Evolutionary conservation across 2,113 vertebrate genomes (phyloP).

Genomic region (Euleptes europaea): DNA sequence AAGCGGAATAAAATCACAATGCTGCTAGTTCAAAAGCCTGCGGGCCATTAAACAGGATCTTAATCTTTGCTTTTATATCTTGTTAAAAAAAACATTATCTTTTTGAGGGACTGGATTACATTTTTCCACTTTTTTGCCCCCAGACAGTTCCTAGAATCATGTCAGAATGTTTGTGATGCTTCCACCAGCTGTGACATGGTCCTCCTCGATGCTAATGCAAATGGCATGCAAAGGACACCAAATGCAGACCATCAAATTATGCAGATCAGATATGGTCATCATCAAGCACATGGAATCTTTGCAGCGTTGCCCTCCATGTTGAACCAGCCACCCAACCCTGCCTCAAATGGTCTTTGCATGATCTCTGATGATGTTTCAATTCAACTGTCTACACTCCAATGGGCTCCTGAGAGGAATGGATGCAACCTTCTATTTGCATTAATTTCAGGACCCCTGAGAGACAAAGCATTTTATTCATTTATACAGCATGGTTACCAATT

Average conservation of each 20-base stretch:
- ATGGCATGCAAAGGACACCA: background rate
- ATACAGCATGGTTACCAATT: background rate
- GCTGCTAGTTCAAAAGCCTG: background rate
- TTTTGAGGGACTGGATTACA: background rate
- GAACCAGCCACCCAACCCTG: background rate
- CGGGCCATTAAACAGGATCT: background rate
- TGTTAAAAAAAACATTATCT: background rate
- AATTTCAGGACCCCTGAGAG: background rate
- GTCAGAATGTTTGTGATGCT: background rate
- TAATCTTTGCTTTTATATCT: background rate
- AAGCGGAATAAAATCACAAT: background rate
- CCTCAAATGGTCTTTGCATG: background rate
- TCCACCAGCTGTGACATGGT: background rate
- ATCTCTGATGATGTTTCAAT: background rate
- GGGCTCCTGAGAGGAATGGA: background rate
- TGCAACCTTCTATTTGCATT: background rate
- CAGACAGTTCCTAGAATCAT: background rate
- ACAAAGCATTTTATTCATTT: background rate
- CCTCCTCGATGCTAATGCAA: background rate
- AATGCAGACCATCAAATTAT: background rate
- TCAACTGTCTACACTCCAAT: background rate
- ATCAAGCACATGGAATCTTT: slow-evolving; percentile 1
- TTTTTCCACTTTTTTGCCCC: background rate
- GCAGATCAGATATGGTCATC: background rate
- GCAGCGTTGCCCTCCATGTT: background rate